Evolutionary conservation across 92 coral and sea anemone genomes (phyloP).

Genomic region (Porites divaricata): DNA sequence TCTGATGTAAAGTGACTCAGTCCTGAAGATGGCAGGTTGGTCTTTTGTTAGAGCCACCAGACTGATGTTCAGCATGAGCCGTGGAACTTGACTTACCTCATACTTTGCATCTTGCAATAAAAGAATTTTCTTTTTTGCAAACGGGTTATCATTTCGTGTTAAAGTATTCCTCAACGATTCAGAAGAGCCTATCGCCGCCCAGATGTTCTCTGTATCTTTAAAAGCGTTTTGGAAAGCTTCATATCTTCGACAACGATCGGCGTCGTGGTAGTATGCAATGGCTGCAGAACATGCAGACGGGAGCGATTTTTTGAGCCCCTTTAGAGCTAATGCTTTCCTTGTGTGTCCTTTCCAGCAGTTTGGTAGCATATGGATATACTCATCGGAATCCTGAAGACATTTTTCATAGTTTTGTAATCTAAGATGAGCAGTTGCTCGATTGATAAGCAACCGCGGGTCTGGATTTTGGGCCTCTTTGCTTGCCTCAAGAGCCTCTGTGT

Average conservation of each 20-base stretch:
- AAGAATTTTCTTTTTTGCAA: neutral
- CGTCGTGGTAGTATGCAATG: slow-evolving; percentile 28
- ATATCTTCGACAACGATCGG: neutral
- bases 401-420: slow-evolving; percentile 12
- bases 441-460: slow-evolving; percentile 42
- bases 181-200: slow-evolving; percentile 1
- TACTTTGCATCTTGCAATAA: neutral
- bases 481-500: slow-evolving; percentile 26
- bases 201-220: neutral
- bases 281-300: slow-evolving; percentile 33
- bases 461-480: neutral
- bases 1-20: neutral
- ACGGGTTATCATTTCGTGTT: neutral
- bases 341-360: slow-evolving; percentile 47
- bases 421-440: slow-evolving; percentile 44
- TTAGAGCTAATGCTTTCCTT: slow-evolving; percentile 52
- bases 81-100: neutral
- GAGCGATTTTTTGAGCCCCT: neutral
- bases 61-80: neutral
- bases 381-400: slow-evolving; percentile 35
- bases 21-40: neutral
- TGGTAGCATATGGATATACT: slow-evolving; percentile 19
- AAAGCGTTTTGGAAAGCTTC: neutral
- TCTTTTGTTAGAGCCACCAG: neutral
- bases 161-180: neutral